These are phyloP conservation scores for Amyelois transitella DNA, from an alignment of 1,140 invertebrate genomes.

Conservation along the genomic window DNA sequence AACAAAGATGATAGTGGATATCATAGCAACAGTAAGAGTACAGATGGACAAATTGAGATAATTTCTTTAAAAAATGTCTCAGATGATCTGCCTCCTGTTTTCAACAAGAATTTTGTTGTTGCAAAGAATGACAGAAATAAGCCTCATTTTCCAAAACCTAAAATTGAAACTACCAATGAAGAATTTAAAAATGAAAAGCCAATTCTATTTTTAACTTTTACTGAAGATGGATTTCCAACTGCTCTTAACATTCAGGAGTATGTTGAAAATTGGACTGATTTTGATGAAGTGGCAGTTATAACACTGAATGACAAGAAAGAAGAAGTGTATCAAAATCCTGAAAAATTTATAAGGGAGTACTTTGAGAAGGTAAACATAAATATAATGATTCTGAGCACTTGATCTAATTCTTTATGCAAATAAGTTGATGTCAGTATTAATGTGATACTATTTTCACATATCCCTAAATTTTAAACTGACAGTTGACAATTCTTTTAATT, in stretches of 20 bases:
- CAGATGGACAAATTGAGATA: conserved; percentile 41
- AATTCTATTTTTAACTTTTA: conserved; percentile 64
- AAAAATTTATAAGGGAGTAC: conserved; percentile 67
- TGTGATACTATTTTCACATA: no score
- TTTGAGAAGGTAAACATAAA: conserved; percentile 65
- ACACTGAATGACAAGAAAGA: conserved; percentile 58
- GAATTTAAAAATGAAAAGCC: conserved; percentile 40
- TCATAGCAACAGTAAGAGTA: conserved; percentile 47
- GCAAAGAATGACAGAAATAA: conserved; percentile 40
- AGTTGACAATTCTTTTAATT: no score
- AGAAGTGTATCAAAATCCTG: conserved; percentile 64
- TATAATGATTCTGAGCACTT: no score
- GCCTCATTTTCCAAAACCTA: conserved; percentile 37
- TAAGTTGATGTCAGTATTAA: no score
- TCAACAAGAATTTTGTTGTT: conserved; percentile 47
- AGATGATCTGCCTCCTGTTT: conserved; percentile 58
- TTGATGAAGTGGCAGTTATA: conserved; percentile 45
- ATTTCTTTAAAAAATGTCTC: conserved; percentile 53
- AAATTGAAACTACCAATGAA: conserved; percentile 21
- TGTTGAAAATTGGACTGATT: conserved; percentile 50
- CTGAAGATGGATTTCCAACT: conserved; percentile 61
- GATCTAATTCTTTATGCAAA: no score
- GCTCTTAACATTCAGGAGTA: conserved; percentile 60
- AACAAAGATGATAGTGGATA: conserved; percentile 67
- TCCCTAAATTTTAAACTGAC: no score